Evolutionary conservation across 1,140 invertebrate genomes (phyloP), one percentile per base, ranked within the genome.

Genomic region (Ceratosolen fusciceps): DNA sequence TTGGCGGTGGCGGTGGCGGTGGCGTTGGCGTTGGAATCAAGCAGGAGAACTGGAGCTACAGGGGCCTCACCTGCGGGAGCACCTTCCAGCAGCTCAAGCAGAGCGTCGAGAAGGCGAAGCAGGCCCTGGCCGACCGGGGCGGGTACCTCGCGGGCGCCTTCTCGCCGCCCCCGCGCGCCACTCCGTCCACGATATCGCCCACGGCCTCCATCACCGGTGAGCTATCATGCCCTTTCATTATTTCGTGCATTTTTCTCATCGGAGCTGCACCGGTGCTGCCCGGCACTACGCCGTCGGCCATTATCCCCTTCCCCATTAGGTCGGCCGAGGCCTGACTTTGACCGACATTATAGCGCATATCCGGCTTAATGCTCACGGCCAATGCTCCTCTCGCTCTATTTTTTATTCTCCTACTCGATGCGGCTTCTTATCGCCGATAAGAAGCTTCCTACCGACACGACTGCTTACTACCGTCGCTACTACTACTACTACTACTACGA

Each of bases 41-140:
- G 80, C 90, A 91, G 65, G 92, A 92, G 81, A 92, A 92, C 67
- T 91, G 91, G 86, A 86, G 88, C n/a, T 90, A 90, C 65, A 84
- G 90, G 29, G 86, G 89, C 82, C 84, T 90, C 9, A 85, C 86
- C 65, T 85, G 91, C 88, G 76, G 91, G 91, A 78, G 92, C 80
- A 96, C 96, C 19, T 96, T 96, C 90, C 95, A 96, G 86, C 95
- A 96, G 86, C 91, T 96, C 26, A 97, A 96, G 84, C 95, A 97
- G 85, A 96, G 95, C 83, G 95, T 96, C 34, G 95, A 96, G 86
- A 96, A 96, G 87, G 95, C 96, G 16, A 97, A 97, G 86, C 95
- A 96, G 10, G 96, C 95, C 0, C 89, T 96, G n/a, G 91, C 90
- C 67, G 91, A 91, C 78, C 86, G 91, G 21, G 88, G 88, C 19